Percentiles rank a stretch among this genome's conserved stretches.
Conservation (phyloP, 1,140 invertebrate species). For the Diabrotica virgifera region DNA sequence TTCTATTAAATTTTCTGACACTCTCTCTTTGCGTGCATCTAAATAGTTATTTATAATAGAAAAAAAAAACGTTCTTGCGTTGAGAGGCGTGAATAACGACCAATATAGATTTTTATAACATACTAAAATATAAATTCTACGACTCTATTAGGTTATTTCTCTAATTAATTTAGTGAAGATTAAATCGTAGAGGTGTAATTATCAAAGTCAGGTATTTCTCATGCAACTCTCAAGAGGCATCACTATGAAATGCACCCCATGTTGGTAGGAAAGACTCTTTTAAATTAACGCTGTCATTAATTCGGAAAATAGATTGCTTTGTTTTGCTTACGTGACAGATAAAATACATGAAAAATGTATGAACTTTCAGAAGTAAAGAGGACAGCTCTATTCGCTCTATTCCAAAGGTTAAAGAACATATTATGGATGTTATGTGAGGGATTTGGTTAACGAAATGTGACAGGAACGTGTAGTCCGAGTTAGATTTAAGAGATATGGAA, state of each 20-base stretch:
- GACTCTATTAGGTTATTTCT: constrained; percentile 24
- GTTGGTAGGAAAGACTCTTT: constrained; percentile 9
- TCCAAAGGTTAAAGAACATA: no score
- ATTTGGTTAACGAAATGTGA: no score
- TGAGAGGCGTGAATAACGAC: not conserved
- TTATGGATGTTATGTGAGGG: no score
- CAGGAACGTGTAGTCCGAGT: no score
- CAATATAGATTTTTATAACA: not conserved
- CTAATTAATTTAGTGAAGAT: constrained; percentile 29
- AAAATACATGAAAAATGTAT: constrained; percentile 3
- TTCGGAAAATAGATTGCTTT: constrained; percentile 11
- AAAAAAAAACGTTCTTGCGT: no score
- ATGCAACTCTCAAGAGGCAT: constrained; percentile 25
- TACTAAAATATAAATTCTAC: constrained; percentile 3
- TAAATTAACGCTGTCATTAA: constrained; percentile 18
- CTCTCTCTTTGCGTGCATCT: no score
- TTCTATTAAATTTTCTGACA: no score
- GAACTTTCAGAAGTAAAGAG: not conserved
- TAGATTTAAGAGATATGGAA: no score
- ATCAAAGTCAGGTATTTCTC: constrained; percentile 23
- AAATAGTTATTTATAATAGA: no score
- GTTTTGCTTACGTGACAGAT: not conserved
- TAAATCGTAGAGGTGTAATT: constrained; percentile 26
- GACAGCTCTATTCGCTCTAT: not conserved
- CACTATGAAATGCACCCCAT: constrained; percentile 21